Percentiles rank a stretch among this genome's conserved stretches.
phyloP scores from a whole-genome alignment of 2,797 vertebrate species.

The Lagodon rhomboides region DNA sequence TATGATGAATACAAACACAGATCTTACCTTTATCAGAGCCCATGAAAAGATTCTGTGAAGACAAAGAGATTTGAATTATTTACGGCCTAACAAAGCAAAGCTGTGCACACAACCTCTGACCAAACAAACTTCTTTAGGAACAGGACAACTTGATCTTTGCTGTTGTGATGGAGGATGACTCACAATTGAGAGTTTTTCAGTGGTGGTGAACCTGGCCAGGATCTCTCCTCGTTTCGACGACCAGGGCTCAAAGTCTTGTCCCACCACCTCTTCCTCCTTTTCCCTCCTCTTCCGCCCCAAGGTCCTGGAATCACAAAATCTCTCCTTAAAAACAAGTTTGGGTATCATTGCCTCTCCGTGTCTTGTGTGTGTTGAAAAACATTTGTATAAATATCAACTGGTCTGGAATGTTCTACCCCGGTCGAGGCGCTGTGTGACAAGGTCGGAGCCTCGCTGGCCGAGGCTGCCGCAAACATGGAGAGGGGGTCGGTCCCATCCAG shows the following conservation, averaged over 20 bases:
- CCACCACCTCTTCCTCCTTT: slow-evolving; percentile 89
- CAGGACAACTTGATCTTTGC: not conserved
- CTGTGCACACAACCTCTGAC: not conserved
- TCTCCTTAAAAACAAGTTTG: not conserved
- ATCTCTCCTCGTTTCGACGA: slow-evolving; percentile 93
- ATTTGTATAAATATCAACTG: not conserved
- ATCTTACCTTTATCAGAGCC: slow-evolving; percentile 94
- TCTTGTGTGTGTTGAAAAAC: not conserved
- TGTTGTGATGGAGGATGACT: slow-evolving; percentile 69
- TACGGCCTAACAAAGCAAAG: not conserved
- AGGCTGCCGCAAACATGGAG: slow-evolving; percentile 92
- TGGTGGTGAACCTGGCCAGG: slow-evolving; percentile 95
- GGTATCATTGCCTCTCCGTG: not conserved
- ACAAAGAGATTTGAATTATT: slow-evolving; percentile 20
- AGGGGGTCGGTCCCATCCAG: slow-evolving; percentile 95
- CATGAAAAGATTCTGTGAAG: slow-evolving; percentile 93
- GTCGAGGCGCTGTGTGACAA: slow-evolving; percentile 75
- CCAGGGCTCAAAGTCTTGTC: slow-evolving; percentile 95
- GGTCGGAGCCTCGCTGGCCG: slow-evolving; percentile 66
- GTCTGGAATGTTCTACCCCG: slow-evolving; percentile 67
- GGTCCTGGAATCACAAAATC: slow-evolving; percentile 83
- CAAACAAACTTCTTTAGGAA: not conserved
- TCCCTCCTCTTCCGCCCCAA: slow-evolving; percentile 88
- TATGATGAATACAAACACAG: slow-evolving; percentile 1
- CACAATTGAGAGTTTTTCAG: slow-evolving; percentile 97